Base-by-base conservation (phyloP, 2,113 vertebrate genomes). In the Panthera tigris region DNA sequence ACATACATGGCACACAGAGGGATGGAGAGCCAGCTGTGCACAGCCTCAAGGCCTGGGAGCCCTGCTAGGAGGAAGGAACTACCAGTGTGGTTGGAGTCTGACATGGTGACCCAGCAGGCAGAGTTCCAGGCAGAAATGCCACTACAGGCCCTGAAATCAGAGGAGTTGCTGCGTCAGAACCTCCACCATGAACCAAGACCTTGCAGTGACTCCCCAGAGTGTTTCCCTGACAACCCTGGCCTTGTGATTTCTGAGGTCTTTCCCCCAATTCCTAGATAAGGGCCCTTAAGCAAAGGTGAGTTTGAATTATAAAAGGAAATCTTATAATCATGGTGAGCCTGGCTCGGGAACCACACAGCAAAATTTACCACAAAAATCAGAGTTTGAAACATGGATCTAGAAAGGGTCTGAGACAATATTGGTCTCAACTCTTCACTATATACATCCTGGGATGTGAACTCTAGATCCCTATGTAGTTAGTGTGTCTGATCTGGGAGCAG, bases 1-100 rank as follows among this genome's bases (percentile, higher is more conserved):
- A 93, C 16, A n/a, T 97, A 98, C 82, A 97, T 84, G 55, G 71
- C 21, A 16, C 96, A 97, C 13, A 98, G n/a, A 3, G 95, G 97
- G 16, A 98, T 69, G 33, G 93, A 98, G 85, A 98, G 41, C 97
- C 97, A 97, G 29, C 10, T 1, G 13, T 91, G 73, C 41, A 88
- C 29, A 5, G 66, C 14, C 39, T 98, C 97, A 9, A 97, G 91
- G 2, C 97, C 97, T 1, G 96, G 97, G 19, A 98, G 52, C 25
- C 97, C 97, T 13, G 50, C 85, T 15, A 98, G 78, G 50, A 98
- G 61, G 27, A 98, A 97, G 7, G n/a, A 95, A 25, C 69, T 55
- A 13, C 41, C 18, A 0, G 79, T 94, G 39, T 92, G 41, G 92
- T 98, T 98, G 50, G 33, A 91, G 31, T 31, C 25, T 27, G 80